Evolutionary conservation across 2,113 vertebrate genomes (phyloP), one percentile per base, ranked within the genome.

Genomic region (Ameiurus melas): DNA sequence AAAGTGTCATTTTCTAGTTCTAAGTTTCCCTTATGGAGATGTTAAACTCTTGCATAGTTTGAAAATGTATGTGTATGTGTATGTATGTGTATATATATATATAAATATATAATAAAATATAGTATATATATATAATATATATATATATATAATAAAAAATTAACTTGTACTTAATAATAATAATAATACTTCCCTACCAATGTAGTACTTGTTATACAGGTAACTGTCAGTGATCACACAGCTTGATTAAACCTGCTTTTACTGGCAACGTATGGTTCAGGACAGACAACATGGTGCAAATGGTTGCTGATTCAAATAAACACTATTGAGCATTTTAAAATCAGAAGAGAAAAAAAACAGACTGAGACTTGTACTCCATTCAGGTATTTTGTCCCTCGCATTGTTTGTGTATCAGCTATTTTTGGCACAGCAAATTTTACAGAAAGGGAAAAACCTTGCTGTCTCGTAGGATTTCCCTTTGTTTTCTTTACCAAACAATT

Each of bases 391-490:
- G 87, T 25, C 90, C 83, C 27, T 75, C 60, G 39, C 80, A 90
- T 94, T 95, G 94, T 95, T 95, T 92, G 90, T 85, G 92, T 90
- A 92, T 89, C 87, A 58, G 89, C 93, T 94, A 93, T 93, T 94
- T 94, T 92, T 93, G 93, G 93, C 93, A 89, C 85, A 91, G 79
- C 90, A 90, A 92, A 92, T 93, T 90, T 89, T 87, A 94, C 92
- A 93, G 92, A 93, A 92, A 94, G 60, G 75, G 22, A 55, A 80
- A 86, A 95, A 94, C 93, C 93, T 94, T 93, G 92, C 93, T 91
- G 93, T 94, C 92, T 94, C 80, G 87, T 73, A 92, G 93, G 92
- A 95, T 94, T 96, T 96, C 95, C 95, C 90, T 85, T 93, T 94
- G 90, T 95, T 95, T 94, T 93, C 79, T 89, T 83, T 88, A 91